These are phyloP conservation scores for Ictalurus furcatus DNA, from an alignment of 2,113 vertebrate genomes.

Conservation along the genomic window DNA sequence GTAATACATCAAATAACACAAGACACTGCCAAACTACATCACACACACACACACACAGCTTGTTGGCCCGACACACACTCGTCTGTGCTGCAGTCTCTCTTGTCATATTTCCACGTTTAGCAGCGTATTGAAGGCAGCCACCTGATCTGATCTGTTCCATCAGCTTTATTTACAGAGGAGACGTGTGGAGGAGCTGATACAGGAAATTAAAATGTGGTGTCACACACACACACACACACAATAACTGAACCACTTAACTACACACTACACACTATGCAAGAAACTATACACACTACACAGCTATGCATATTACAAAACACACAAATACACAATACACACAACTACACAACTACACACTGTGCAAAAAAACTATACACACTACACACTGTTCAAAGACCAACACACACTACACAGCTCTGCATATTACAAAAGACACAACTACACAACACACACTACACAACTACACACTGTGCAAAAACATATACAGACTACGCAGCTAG, in stretches of 20 bases:
- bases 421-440: no score
- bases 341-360: background rate
- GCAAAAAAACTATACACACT: background rate
- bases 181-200: background rate
- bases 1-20: conserved; percentile 39
- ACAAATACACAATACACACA: background rate
- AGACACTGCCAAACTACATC: conserved; percentile 40
- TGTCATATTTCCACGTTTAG: background rate
- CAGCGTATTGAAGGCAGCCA: conserved; percentile 12
- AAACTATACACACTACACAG: background rate
- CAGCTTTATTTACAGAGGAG: conserved; percentile 23
- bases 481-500: no score
- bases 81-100: background rate
- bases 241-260: background rate
- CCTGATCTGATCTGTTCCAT: conserved; percentile 38
- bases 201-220: background rate
- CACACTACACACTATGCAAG: background rate
- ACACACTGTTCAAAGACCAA: background rate
- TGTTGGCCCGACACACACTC: background rate
- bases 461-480: no score
- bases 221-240: background rate
- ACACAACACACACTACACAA: no score
- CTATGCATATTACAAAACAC: background rate
- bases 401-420: no score
- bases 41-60: background rate